Conservation (phyloP, 2,888 invertebrate species). For the Thecophora atra region DNA sequence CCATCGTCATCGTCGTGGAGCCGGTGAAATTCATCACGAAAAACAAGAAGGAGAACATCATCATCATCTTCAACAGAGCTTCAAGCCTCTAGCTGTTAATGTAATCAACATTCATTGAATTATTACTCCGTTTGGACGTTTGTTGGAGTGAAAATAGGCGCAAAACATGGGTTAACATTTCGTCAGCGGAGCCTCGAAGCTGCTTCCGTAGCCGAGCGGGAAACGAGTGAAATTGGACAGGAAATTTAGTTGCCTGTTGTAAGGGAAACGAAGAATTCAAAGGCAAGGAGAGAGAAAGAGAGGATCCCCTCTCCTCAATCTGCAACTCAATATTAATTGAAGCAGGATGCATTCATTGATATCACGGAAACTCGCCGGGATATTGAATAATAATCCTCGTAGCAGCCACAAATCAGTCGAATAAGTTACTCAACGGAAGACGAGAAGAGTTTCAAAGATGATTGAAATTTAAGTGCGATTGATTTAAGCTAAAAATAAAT, state of each 20-base stretch:
- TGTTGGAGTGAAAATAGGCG: slow-evolving; percentile 31
- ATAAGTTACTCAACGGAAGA: no score
- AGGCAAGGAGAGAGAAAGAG: not conserved
- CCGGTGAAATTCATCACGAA: not conserved
- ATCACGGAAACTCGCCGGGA: slow-evolving; percentile 17
- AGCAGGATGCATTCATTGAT: slow-evolving; percentile 20
- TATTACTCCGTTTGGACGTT: slow-evolving; percentile 32
- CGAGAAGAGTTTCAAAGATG: no score
- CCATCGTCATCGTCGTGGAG: slow-evolving; percentile 20
- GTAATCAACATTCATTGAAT: slow-evolving; percentile 34
- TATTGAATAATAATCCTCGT: slow-evolving; percentile 26
- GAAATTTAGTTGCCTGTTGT: not conserved
- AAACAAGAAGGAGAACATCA: not conserved
- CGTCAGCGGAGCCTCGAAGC: slow-evolving; percentile 25
- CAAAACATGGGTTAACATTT: slow-evolving; percentile 28
- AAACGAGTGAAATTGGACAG: slow-evolving; percentile 27
- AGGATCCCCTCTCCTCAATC: not conserved
- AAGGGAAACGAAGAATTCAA: not conserved
- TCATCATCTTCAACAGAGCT: not conserved
- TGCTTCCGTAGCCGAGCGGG: slow-evolving; percentile 15
- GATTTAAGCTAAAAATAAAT: no score
- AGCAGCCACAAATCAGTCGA: no score
- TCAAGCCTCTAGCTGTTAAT: slow-evolving; percentile 23
- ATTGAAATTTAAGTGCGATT: no score
- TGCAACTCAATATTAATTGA: slow-evolving; percentile 32